phyloP scores from a whole-genome alignment of 1,140 invertebrate species.

The Leptinotarsa texana region DNA sequence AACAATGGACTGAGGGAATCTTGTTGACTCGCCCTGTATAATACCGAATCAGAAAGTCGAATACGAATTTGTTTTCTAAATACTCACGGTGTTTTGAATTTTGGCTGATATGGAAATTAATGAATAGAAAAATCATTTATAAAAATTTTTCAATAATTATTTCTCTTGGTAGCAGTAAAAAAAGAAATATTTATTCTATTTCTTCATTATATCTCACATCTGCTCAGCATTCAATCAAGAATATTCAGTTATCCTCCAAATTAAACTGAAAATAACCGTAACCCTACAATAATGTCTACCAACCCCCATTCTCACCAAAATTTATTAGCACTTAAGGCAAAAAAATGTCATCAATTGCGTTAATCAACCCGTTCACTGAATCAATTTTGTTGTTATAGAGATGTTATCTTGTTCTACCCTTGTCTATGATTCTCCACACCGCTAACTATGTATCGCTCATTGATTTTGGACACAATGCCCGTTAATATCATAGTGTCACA shows the following conservation, averaged over 20 bases:
- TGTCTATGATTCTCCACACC: conserved; percentile 12
- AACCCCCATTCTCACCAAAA: conserved; percentile 21
- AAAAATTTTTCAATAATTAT: too few species aligned
- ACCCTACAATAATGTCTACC: conserved; percentile 10
- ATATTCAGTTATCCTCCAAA: conserved; percentile 15
- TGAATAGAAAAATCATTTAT: too few species aligned
- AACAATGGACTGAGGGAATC: too few species aligned
- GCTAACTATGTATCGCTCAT: conserved; percentile 29
- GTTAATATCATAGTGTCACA: conserved; percentile 49
- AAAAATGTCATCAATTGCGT: conserved; percentile 35
- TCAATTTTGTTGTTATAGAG: conserved; percentile 40
- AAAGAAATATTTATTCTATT: too few species aligned
- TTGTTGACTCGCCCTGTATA: too few species aligned
- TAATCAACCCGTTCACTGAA: conserved; percentile 40
- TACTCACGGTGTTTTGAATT: too few species aligned
- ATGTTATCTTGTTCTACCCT: conserved; percentile 40
- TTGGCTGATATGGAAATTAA: too few species aligned
- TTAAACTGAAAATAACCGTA: conserved; percentile 26
- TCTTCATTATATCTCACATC: conserved; percentile 3
- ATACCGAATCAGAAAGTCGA: too few species aligned
- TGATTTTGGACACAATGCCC: conserved; percentile 43
- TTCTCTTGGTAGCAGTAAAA: too few species aligned
- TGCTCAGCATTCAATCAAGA: conserved; percentile 13
- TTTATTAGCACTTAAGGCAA: conserved; percentile 29
- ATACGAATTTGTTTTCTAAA: too few species aligned